These are phyloP conservation scores for Cataglyphis hispanica DNA, from an alignment of 1,140 invertebrate genomes.

Conservation along the genomic window DNA sequence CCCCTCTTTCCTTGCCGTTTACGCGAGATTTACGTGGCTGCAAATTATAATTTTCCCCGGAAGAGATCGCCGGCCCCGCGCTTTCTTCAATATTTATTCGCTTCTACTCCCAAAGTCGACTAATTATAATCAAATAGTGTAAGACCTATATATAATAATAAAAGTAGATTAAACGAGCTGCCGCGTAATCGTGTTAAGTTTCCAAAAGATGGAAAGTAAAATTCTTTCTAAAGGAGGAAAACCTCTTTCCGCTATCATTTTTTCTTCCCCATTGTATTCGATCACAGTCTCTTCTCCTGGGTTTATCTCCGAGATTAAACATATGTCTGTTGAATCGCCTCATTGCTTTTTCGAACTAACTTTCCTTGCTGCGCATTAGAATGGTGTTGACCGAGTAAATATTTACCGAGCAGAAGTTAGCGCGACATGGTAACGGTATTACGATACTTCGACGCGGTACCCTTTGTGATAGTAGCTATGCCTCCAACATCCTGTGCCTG, in stretches of 20 bases:
- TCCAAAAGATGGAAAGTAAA: neutral
- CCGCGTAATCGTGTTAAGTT: neutral
- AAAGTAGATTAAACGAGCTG: conserved; percentile 1
- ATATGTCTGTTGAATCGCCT: neutral
- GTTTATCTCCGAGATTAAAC: neutral
- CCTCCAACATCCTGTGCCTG: conserved; percentile 14
- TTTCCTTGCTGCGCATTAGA: conserved; percentile 45
- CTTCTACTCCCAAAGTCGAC: neutral
- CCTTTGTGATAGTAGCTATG: conserved; percentile 38
- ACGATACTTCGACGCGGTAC: conserved; percentile 46
- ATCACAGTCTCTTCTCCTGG: too few relatives aligned
- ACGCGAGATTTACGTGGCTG: conserved; percentile 52
- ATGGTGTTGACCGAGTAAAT: conserved; percentile 46
- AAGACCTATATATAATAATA: neutral
- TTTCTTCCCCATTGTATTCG: neutral
- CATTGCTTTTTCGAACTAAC: conserved; percentile 33
- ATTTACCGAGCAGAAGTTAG: conserved; percentile 52
- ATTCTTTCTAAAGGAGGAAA: neutral
- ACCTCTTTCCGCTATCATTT: neutral
- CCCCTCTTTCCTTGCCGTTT: neutral
- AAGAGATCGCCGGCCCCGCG: neutral
- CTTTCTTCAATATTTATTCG: conserved; percentile 55
- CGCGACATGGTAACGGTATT: conserved; percentile 57
- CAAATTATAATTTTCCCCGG: conserved; percentile 55
- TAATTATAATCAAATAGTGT: conserved; percentile 58